Base-by-base conservation (phyloP, 2,113 vertebrate species). In the Coptodon bakossiorum region DNA sequence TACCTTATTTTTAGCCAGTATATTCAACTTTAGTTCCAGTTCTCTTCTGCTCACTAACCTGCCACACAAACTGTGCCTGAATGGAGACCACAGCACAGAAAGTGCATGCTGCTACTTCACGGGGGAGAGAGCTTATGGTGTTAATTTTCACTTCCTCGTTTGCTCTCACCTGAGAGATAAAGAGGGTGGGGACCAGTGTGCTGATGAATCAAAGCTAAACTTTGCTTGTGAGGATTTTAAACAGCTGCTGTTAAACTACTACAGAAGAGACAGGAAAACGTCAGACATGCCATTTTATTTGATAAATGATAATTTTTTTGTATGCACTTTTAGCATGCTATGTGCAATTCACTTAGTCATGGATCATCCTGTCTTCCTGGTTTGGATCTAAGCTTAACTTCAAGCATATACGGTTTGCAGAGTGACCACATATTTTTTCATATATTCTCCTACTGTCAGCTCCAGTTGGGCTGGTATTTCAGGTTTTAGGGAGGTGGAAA, bases 111-210 rank as follows among this genome's bases (percentile, higher is more conserved):
- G 43, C 27, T 27, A 29, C 24, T 19, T 78, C 9, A 31, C 1
- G 0, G 9, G 0, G 1, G 43, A 17, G 24, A 73, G 2, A 14
- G 16, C 2, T 29, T 17, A 17, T 10, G 3, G 5, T 17, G 0
- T 17, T 19, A 11, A 7, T 7, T 31, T 50, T 50, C 4, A 17
- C 40, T 50, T 50, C 24, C 45, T 31, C 1, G 4, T 31, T 50
- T 50, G 14, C 43, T 76, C 27, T 50, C 10, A 17, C 2, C 43
- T 50, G 43, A 12, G 27, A 3, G 16, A 78, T 29, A 31, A 78
- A 78, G 16, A 31, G 45, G 71, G 71, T 12, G 71, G 16, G 27
- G 43, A 6, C 3, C 14, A 29, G 43, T 78, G 27, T 50, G 24
- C 45, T 78, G 16, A 50, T 50, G 27, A 50, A 5, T 31, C 14